phyloP scores from a whole-genome alignment of 2,113 vertebrate genomes.

The Stigmatopora argus region DNA sequence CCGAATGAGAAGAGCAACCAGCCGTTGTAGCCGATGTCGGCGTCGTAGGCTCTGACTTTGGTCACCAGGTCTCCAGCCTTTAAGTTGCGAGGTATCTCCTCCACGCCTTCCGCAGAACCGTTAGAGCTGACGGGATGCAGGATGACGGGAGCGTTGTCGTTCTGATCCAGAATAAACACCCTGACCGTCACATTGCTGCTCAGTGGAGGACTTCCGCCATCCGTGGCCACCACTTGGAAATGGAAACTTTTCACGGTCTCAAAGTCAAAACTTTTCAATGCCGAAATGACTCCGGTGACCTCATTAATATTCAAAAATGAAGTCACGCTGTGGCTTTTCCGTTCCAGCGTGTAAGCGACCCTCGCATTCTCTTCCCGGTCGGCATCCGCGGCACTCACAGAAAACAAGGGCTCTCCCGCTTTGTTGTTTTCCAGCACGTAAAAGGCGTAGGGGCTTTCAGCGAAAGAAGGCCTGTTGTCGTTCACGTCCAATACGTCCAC shows the following conservation, averaged over 20 bases:
- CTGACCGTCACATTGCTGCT: slow-evolving; percentile 54
- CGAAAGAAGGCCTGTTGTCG: slow-evolving; percentile 68
- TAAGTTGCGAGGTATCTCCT: slow-evolving; percentile 58
- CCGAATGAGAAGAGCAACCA: slow-evolving; percentile 56
- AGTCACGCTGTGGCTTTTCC: slow-evolving; percentile 27
- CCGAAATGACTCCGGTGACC: slow-evolving; percentile 52
- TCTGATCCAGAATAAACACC: slow-evolving; percentile 57
- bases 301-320: slow-evolving; percentile 67
- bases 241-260: slow-evolving; percentile 60
- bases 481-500: slow-evolving; percentile 71
- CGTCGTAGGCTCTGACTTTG: slow-evolving; percentile 64
- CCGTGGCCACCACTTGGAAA: slow-evolving; percentile 60
- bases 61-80: slow-evolving; percentile 62
- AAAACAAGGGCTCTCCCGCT: slow-evolving; percentile 57
- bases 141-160: slow-evolving; percentile 65
- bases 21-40: slow-evolving; percentile 66
- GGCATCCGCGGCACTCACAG: slow-evolving; percentile 58
- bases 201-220: slow-evolving; percentile 55
- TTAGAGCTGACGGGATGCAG: slow-evolving; percentile 63
- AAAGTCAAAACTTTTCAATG: slow-evolving; percentile 66
- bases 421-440: slow-evolving; percentile 71
- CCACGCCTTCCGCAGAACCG: slow-evolving; percentile 32
- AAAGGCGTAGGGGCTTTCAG: slow-evolving; percentile 59
- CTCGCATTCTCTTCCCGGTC: slow-evolving; percentile 64
- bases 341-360: slow-evolving; percentile 55